Base-by-base conservation (phyloP, 1,140 invertebrate species). In the Babylonia areolata region DNA sequence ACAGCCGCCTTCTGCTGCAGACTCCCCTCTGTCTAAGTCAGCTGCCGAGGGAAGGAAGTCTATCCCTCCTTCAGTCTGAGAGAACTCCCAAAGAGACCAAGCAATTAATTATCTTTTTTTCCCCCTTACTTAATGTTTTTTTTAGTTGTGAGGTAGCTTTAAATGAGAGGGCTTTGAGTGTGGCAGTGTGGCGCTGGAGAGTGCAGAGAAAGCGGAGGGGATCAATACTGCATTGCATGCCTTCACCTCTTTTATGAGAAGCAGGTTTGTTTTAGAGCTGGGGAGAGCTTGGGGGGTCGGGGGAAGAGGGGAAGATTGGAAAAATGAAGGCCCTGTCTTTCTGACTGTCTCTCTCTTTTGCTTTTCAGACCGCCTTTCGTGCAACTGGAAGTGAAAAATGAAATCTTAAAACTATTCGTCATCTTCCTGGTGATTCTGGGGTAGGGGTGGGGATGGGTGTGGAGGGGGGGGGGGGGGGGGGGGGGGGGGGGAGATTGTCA, bases 161-260 rank as follows among this genome's bases (percentile, higher is more conserved):
- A n/a, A 64, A 64, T n/a, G 58, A n/a, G 58, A 23, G 17, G 12
- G 58, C 58, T 64, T 64, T 64, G 58, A 64, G 58, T 64, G 58
- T 28, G 58, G 20, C 20, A 64, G 17, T 64, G 58, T 64, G 12
- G 58, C 5, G 28, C 20, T 0, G 58, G 5, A 64, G 28, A n/a
- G 58, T 64, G 58, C 20, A 28, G 58, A 23, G 58, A 51, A 51
- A n/a, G 58, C 12, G 58, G 28, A 0, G 58, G 58, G 58, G 58
- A 64, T 64, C 58, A 64, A 64, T 64, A 64, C 58, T 64, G 58
- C 58, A 20, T 64, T n/a, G 58, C 58, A 64, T 64, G 58, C 58
- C 58, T 64, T 64, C 58, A 64, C 5, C 58, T 64, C 58, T 64
- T 64, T 64, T 64, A 64, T 64, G 58, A 64, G 58, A 23, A 64